A percentile compares a stretch with the other conserved stretches of the same genome.
These are phyloP conservation scores for Acinonyx jubatus DNA, from an alignment of 2,113 vertebrate species.

Conservation along the genomic window DNA sequence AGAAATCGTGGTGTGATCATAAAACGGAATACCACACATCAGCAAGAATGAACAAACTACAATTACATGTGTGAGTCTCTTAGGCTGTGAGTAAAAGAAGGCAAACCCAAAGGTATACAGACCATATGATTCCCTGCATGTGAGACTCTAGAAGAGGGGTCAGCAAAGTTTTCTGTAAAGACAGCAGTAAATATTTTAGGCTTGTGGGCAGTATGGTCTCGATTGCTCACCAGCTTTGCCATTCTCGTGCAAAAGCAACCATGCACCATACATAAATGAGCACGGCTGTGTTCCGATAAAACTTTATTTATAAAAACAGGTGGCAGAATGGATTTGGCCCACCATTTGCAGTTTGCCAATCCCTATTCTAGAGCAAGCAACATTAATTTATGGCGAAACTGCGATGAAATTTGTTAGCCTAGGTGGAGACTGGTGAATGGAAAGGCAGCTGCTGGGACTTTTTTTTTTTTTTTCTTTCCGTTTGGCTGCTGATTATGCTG, in stretches of 20 bases:
- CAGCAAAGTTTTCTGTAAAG: background rate
- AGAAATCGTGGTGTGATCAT: background rate
- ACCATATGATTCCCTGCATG: background rate
- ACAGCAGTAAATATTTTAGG: background rate
- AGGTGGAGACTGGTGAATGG: background rate
- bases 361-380: background rate
- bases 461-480: background rate
- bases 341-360: background rate
- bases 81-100: background rate
- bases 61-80: background rate
- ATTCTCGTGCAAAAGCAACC: background rate
- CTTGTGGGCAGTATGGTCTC: background rate
- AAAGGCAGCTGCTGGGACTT: background rate
- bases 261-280: background rate
- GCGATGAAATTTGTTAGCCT: background rate
- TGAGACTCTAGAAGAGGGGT: background rate
- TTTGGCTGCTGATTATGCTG: background rate
- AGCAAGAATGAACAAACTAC: background rate
- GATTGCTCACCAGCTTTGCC: background rate
- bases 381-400: background rate
- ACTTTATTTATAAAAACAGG: conserved; percentile 35
- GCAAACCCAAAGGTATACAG: background rate
- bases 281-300: background rate
- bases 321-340: background rate
- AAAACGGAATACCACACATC: background rate